Base-by-base conservation (phyloP, 1,140 invertebrate genomes). In the Thaumetopoea pityocampa region DNA sequence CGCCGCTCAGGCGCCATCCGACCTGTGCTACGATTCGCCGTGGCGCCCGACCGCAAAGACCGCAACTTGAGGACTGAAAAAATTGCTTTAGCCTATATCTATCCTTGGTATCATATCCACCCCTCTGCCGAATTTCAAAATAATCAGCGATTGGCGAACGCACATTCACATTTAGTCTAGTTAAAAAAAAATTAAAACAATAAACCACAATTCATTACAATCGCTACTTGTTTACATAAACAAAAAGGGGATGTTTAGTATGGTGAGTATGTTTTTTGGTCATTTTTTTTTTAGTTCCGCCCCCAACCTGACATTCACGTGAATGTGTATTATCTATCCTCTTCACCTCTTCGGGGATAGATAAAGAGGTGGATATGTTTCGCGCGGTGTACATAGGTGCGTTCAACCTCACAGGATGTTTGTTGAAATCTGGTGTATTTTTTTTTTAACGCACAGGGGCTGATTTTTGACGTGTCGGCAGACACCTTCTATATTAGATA, bases 191-290 rank as follows among this genome's bases (percentile, higher is more conserved):
- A 9, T 41, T 24, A 49, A 57, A 57, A 56, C 68, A 44, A 57
- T 67, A 63, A 62, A 53, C 59, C 58, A 60, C 66, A 64, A 62
- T 65, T 51, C 42, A 64, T 67, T 54, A 63, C 36, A 57, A 52
- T 49, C 51, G 20, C n/a, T 46, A 54, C 52, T 62, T 43, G 36
- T 67, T 63, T 65, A n/a, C 56, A 70, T 67, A 76, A 81, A 81
- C 71, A 79, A 82, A 77, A 77, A 70, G 58, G 71, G 74, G 70
- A 79, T 82, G 78, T 82, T 79, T 73, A 74, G 71, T 70, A 66
- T 76, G 68, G 35, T 52, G 51, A 53, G 55, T 63, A 55, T 52
- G 53, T 69, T 79, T 77, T 73, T 78, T 51, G 51, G 37, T 15
- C 22, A n/a, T n/a, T 40, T 55, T 73, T 77, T 81, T 81, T 79